Percentiles rank a stretch among this genome's conserved stretches.
Conservation (phyloP, 2,113 vertebrate species). For the Neopipo cinnamomea region DNA sequence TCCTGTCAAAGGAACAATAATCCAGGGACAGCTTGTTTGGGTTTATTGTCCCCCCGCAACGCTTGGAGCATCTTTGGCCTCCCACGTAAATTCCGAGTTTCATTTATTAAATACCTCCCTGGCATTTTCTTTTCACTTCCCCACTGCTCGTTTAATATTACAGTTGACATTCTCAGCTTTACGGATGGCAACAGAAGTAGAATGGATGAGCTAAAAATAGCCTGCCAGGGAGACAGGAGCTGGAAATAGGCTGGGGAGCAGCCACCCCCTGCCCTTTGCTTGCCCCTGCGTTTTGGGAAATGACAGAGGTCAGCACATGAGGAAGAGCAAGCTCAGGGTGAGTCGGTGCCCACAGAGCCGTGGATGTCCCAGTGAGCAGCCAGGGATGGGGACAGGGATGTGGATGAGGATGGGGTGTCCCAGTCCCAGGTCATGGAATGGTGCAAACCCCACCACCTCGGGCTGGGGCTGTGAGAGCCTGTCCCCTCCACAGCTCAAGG, state of each 20-base stretch:
- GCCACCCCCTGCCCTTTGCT: conserved; percentile 20
- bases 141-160: conserved; percentile 68
- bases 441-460: accelerated
- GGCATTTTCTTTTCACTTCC: conserved; percentile 74
- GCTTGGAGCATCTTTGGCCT: conserved; percentile 14
- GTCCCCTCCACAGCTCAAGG: accelerated
- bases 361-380: not conserved
- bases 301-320: accelerated
- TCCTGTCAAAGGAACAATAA: not conserved
- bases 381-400: too few relatives aligned
- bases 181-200: conserved; percentile 78
- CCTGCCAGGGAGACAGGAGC: conserved; percentile 52
- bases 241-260: conserved; percentile 60
- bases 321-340: accelerated
- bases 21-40: not conserved
- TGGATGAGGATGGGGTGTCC: not conserved
- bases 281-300: not conserved
- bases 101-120: conserved; percentile 70
- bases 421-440: accelerated
- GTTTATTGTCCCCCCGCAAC: not conserved
- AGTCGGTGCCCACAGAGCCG: accelerated
- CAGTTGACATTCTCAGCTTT: conserved; percentile 78
- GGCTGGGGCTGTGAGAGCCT: accelerated
- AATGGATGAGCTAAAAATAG: conserved; percentile 77
- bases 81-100: conserved; percentile 50